Conservation (phyloP, 2,888 invertebrate species). For the Melanostoma scalare region DNA sequence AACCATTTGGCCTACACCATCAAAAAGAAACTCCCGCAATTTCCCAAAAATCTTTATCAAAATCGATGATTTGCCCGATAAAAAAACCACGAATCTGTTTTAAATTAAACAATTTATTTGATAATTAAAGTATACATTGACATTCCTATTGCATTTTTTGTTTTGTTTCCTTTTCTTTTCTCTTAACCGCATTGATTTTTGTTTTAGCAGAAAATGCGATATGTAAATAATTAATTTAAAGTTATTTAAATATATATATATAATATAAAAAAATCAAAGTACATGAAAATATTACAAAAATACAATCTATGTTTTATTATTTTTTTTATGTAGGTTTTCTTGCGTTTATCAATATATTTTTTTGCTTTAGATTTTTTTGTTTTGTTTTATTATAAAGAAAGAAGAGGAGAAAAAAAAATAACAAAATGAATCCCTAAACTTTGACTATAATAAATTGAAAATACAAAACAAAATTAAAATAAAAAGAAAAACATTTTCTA, state of each 20-base stretch:
- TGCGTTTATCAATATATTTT: conserved; percentile 11
- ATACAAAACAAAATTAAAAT: conserved; percentile 36
- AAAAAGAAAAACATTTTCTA: conserved; percentile 37
- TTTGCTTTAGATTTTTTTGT: conserved; percentile 41
- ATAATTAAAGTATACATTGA: conserved; percentile 70
- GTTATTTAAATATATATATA: conserved; percentile 52
- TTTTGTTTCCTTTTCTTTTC: conserved; percentile 23
- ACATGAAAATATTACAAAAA: conserved; percentile 70
- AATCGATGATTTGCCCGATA: too few relatives aligned
- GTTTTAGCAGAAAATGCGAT: conserved; percentile 59
- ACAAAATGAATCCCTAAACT: conserved; percentile 46
- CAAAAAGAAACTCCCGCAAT: too few relatives aligned
- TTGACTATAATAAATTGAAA: conserved; percentile 53
- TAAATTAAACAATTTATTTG: conserved; percentile 71
- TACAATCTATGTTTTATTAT: conserved; percentile 57
- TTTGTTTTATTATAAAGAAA: conserved; percentile 1
- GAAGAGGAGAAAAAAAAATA: conserved; percentile 14
- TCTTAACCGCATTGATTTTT: conserved; percentile 46
- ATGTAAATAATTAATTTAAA: conserved; percentile 65
- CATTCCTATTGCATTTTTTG: conserved; percentile 63
- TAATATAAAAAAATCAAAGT: conserved; percentile 57
- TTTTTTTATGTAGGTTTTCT: conserved; percentile 24
- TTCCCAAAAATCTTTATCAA: too few relatives aligned
- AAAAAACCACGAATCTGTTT: conserved; percentile 14
- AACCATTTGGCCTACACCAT: too few relatives aligned